Evolutionary conservation across 2,888 invertebrate genomes (phyloP).

Genomic region (Herminia tarsipennalis): DNA sequence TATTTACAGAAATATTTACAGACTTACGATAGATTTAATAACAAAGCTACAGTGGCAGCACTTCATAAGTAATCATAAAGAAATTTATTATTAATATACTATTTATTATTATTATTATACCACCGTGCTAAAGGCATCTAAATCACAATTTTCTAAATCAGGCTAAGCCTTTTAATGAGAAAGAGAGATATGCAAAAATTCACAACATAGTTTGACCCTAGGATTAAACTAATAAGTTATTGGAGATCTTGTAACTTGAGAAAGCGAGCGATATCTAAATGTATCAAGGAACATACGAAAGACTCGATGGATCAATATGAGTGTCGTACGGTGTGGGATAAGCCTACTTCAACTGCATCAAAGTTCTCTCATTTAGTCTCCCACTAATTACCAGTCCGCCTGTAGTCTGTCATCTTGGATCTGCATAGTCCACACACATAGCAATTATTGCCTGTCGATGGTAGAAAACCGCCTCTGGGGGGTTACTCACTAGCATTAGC

Average conservation of each 20-base stretch:
- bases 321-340: too few relatives aligned
- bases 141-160: constrained; percentile 73
- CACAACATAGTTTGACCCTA: constrained; percentile 68
- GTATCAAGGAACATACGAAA: too few relatives aligned
- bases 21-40: constrained; percentile 49
- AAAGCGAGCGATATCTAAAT: too few relatives aligned
- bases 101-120: constrained; percentile 41
- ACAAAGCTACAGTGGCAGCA: constrained; percentile 74
- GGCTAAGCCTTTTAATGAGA: constrained; percentile 73
- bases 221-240: constrained; percentile 18
- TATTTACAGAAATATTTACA: constrained; percentile 42
- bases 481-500: too few relatives aligned
- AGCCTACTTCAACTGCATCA: too few relatives aligned
- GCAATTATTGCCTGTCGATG: too few relatives aligned
- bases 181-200: constrained; percentile 78
- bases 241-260: background rate
- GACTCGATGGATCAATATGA: too few relatives aligned
- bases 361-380: too few relatives aligned
- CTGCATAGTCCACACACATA: too few relatives aligned
- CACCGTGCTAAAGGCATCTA: constrained; percentile 79
- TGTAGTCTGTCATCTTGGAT: too few relatives aligned
- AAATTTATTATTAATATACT: constrained; percentile 33
- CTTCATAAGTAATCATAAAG: constrained; percentile 45
- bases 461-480: too few relatives aligned
- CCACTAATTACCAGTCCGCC: too few relatives aligned